Evolutionary conservation across 2,113 vertebrate genomes (phyloP).

Genomic region (Podarcis raffonei): DNA sequence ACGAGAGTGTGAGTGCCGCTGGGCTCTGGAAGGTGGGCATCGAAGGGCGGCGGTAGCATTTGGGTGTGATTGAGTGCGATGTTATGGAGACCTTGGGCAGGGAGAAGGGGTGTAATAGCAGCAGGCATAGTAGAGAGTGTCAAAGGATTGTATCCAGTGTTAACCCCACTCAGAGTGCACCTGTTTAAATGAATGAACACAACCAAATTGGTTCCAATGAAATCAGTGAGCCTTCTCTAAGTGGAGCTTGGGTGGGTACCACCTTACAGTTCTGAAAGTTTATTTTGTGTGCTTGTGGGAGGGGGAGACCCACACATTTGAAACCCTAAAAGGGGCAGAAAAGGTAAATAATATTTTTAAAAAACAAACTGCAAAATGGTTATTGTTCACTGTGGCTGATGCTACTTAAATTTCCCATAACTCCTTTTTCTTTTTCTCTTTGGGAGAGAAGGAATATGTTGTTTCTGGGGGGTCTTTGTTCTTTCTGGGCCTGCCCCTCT

Average conservation of each 20-base stretch:
- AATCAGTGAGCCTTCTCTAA: no score
- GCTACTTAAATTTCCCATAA: neutral
- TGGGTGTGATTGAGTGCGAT: no score
- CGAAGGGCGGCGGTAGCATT: no score
- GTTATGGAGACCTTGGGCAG: no score
- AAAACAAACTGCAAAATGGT: neutral
- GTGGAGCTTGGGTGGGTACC: neutral
- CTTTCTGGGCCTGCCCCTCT: neutral
- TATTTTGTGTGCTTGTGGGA: neutral
- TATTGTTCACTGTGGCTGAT: neutral
- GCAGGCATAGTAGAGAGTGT: no score
- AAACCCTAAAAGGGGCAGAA: neutral
- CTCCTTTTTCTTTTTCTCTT: neutral
- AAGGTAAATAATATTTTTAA: no score
- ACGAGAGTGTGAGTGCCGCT: slow-evolving; percentile 80
- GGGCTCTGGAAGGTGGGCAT: neutral
- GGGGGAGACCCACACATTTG: neutral
- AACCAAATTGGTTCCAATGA: no score
- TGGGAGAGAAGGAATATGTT: no score
- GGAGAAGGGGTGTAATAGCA: neutral
- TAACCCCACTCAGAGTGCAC: no score
- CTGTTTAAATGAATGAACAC: no score
- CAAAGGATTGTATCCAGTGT: no score
- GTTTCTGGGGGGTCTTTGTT: no score
- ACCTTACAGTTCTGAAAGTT: neutral